Base-by-base conservation (phyloP, 2,888 invertebrate species). In the Gari tellinella region DNA sequence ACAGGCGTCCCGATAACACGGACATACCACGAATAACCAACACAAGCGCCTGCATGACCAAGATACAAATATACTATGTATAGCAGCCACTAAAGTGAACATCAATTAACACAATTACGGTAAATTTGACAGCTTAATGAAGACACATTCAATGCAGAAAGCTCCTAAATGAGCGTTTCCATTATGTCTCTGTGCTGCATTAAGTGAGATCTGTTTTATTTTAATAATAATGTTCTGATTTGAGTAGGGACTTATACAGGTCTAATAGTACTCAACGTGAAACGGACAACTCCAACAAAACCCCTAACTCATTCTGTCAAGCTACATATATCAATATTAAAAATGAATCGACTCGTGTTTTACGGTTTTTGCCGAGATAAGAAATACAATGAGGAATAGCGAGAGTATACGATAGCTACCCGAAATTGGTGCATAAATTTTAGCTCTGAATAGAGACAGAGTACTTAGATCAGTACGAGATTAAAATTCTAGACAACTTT, bases 391-490 rank as follows among this genome's bases (percentile, higher is more conserved):
- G 52, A 21, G 41, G n/a, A 43, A 63, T 41, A 37, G 57, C 43
- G 46, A 21, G 46, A 37, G 25, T 26, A 69, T 69, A n/a, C 63
- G 63, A 63, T 57, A 31, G 43, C 19, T 38, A 40, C 58, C 58
- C 58, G 57, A 52, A 63, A 63, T 51, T 56, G 63, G 38, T 63
- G 69, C 56, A 63, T 69, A 69, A 69, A 69, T 69, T 58, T 57
- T 14, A 58, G 21, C 19, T 58, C 52, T 57, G 63, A 63, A 63
- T 58, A 51, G 57, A 31, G 52, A 21, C 14, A 21, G 25, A 38
- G 31, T 37, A 37, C 64, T 60, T 72, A 72, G 60, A 72, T 72
- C 72, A 72, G 53, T 48, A 31, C 26, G 53, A 64, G 72, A 72
- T 72, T 72, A 72, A 72, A 65, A 43, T 25, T 45, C 49, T 49